Evolutionary conservation across 2,888 invertebrate genomes (phyloP).

Genomic region (Reticulitermes lucifugus): DNA sequence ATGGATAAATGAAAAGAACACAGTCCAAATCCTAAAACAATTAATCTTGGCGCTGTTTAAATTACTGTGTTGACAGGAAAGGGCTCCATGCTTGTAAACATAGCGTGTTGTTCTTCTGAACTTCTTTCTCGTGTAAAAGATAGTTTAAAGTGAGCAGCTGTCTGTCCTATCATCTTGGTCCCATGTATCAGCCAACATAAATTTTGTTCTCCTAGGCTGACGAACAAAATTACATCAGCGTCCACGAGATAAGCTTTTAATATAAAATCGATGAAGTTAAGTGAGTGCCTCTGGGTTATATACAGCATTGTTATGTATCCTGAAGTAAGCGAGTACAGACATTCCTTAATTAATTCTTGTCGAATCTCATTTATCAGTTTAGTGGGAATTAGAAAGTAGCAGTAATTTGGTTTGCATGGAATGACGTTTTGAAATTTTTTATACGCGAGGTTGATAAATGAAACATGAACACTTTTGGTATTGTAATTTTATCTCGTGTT

Average conservation of each 20-base stretch:
- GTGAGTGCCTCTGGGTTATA: neutral
- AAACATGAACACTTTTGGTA: neutral
- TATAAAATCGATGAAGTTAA: conserved; percentile 22
- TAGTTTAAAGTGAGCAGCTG: neutral
- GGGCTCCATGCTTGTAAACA: neutral
- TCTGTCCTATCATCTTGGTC: neutral
- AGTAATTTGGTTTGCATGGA: neutral
- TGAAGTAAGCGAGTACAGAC: neutral
- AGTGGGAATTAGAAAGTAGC: neutral
- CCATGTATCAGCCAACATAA: neutral
- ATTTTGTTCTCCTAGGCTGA: neutral
- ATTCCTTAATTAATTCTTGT: conserved; percentile 23
- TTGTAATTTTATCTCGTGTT: no score
- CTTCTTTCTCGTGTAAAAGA: neutral
- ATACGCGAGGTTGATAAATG: neutral
- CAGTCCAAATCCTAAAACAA: no score
- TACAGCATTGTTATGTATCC: neutral
- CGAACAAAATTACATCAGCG: conserved; percentile 25
- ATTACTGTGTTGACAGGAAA: no score
- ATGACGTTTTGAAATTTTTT: neutral
- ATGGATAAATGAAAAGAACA: no score
- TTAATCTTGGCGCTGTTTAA: no score
- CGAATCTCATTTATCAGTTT: neutral
- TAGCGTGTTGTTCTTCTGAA: neutral
- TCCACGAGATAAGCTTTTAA: neutral